Evolutionary conservation across 2,888 invertebrate genomes (phyloP).

Genomic region (Steinernema scapterisci): DNA sequence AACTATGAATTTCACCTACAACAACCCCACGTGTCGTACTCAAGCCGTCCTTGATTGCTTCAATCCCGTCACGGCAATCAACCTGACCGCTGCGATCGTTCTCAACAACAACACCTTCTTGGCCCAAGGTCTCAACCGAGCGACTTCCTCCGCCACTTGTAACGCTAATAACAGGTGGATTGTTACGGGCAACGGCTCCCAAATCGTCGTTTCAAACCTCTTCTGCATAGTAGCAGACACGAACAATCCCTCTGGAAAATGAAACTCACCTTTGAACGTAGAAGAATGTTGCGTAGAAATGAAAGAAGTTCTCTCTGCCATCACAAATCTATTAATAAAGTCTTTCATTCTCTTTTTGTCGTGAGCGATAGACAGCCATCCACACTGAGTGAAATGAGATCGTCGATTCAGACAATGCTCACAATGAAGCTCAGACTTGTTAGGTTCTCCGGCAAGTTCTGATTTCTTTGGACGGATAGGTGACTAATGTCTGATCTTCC

Average conservation of each 20-base stretch:
- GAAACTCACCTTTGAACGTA: not conserved
- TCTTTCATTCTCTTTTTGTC: not conserved
- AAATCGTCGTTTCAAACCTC: conserved; percentile 5
- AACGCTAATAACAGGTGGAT: not conserved
- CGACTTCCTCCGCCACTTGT: not conserved
- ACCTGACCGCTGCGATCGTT: conserved; percentile 1
- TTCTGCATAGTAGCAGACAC: conserved; percentile 20
- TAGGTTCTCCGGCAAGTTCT: no score
- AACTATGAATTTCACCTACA: not conserved
- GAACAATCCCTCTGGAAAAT: not conserved
- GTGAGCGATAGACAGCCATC: no score
- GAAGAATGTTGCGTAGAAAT: not conserved
- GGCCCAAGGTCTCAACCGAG: not conserved
- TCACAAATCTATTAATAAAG: conserved; percentile 4
- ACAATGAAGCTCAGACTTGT: no score
- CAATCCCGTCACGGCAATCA: conserved; percentile 5
- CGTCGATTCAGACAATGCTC: no score
- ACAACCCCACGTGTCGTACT: not conserved
- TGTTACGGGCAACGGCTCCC: conserved; percentile 2
- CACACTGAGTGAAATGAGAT: no score
- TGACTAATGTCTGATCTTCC: no score
- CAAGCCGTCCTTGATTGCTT: not conserved
- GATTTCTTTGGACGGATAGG: no score
- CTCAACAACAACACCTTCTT: conserved; percentile 27
- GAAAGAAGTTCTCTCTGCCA: not conserved